Percentiles rank a stretch among this genome's conserved stretches.
These are phyloP conservation scores for Microplitis mediator DNA, from an alignment of 1,140 invertebrate genomes.

Conservation along the genomic window DNA sequence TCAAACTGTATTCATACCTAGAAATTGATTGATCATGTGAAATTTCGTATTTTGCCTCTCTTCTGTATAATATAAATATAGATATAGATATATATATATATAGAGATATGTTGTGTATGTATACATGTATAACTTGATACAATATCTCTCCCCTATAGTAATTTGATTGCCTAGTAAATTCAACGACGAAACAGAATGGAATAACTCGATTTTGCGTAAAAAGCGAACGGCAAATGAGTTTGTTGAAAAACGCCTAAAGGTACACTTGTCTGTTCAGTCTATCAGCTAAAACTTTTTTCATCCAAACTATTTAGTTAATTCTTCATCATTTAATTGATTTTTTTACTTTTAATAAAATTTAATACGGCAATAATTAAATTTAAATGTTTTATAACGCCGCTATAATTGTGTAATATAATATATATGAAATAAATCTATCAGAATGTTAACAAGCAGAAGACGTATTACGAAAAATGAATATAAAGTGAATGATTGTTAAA, in stretches of 20 bases:
- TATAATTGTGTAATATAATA: neutral
- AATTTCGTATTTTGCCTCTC: neutral
- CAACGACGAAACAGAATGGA: conserved; percentile 15
- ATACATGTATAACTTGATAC: neutral
- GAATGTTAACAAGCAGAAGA: neutral
- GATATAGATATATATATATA: no score
- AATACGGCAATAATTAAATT: no score
- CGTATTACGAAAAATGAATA: conserved; percentile 15
- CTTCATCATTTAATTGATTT: neutral
- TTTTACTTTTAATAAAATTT: neutral
- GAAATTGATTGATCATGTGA: neutral
- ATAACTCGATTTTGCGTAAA: conserved; percentile 20
- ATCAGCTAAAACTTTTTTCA: neutral
- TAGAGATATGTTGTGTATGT: no score
- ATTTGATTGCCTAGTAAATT: conserved; percentile 17
- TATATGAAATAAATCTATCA: neutral
- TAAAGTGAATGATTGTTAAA: conserved; percentile 13
- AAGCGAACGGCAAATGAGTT: conserved; percentile 13
- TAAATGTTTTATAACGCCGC: neutral
- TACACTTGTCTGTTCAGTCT: neutral
- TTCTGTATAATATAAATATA: conserved; percentile 4
- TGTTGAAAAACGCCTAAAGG: conserved; percentile 13
- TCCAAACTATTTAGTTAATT: no score
- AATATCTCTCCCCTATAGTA: conserved; percentile 8
- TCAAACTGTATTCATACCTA: neutral